Conservation (phyloP, 2,888 invertebrate species). For the Axea sp. region DNA sequence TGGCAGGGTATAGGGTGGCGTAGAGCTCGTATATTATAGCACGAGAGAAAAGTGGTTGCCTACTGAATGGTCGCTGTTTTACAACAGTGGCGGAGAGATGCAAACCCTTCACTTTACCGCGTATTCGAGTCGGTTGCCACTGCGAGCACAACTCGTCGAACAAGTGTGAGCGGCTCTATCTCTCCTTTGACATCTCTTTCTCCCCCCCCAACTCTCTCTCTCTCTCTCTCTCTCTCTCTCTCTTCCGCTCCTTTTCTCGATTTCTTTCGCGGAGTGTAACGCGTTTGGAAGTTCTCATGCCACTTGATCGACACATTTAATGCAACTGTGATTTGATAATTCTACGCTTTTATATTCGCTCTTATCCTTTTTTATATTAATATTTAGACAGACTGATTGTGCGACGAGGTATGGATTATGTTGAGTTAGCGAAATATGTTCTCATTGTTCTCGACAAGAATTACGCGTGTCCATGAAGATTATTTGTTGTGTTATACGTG, state of each 20-base stretch:
- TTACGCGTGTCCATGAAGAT: no score
- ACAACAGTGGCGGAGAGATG: slow-evolving; percentile 70
- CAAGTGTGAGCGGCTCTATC: slow-evolving; percentile 49
- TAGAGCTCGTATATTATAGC: slow-evolving; percentile 57
- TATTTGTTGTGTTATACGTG: no score
- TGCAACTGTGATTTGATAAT: slow-evolving; percentile 8
- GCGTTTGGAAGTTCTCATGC: slow-evolving; percentile 28
- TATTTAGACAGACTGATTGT: slow-evolving; percentile 12
- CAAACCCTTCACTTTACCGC: slow-evolving; percentile 68
- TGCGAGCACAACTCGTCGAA: slow-evolving; percentile 54
- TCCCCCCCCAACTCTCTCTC: slow-evolving; percentile 33
- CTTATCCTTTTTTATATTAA: slow-evolving; percentile 1
- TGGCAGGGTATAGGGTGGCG: slow-evolving; percentile 47
- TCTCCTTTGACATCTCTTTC: slow-evolving; percentile 39
- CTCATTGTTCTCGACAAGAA: slow-evolving; percentile 21
- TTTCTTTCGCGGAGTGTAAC: slow-evolving; percentile 42
- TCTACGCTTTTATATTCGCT: not conserved
- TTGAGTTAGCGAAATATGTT: slow-evolving; percentile 4
- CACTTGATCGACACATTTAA: slow-evolving; percentile 28
- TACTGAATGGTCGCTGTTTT: slow-evolving; percentile 73
- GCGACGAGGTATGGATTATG: slow-evolving; percentile 13
- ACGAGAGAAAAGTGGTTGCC: slow-evolving; percentile 68
- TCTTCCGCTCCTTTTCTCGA: slow-evolving; percentile 36
- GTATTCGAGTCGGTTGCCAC: slow-evolving; percentile 63
- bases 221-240: slow-evolving; percentile 27